Evolutionary conservation across 2,113 vertebrate genomes (phyloP).

Genomic region (Xiphophorus maculatus): DNA sequence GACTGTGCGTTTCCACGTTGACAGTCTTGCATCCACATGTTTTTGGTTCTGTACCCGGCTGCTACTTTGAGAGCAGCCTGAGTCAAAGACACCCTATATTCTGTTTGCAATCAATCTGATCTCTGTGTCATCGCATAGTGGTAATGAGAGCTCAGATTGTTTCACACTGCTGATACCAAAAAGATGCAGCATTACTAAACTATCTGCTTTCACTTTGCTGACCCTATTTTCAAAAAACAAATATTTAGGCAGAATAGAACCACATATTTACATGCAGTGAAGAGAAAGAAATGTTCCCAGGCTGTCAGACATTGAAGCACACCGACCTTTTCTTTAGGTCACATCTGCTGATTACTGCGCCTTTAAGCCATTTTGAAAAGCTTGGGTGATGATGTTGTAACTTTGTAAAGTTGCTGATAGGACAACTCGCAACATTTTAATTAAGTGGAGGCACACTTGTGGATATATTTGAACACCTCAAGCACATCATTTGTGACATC

Average conservation of each 20-base stretch:
- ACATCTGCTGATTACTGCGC: too few species aligned
- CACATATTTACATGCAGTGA: too few species aligned
- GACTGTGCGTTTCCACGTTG: conserved; percentile 30
- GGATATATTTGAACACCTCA: not conserved
- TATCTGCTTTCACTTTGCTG: not conserved
- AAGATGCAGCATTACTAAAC: conserved; percentile 1
- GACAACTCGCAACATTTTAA: not conserved
- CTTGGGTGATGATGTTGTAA: too few species aligned
- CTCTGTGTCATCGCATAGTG: conserved; percentile 4
- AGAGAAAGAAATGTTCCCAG: too few species aligned
- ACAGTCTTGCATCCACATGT: conserved; percentile 35
- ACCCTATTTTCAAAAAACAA: not conserved
- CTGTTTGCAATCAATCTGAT: conserved; percentile 10
- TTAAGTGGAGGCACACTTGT: not conserved
- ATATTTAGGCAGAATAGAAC: not conserved
- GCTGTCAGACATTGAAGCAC: too few species aligned
- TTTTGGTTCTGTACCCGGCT: conserved; percentile 31
- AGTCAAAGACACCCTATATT: conserved; percentile 10
- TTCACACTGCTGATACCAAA: not conserved
- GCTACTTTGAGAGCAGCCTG: conserved; percentile 23
- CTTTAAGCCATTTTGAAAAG: too few species aligned
- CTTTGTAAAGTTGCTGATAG: not conserved
- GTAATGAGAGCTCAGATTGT: not conserved
- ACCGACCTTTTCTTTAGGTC: too few species aligned
- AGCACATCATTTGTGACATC: not conserved